Conservation (phyloP, 2,888 invertebrate species). For the Sarcophaga variegata region DNA sequence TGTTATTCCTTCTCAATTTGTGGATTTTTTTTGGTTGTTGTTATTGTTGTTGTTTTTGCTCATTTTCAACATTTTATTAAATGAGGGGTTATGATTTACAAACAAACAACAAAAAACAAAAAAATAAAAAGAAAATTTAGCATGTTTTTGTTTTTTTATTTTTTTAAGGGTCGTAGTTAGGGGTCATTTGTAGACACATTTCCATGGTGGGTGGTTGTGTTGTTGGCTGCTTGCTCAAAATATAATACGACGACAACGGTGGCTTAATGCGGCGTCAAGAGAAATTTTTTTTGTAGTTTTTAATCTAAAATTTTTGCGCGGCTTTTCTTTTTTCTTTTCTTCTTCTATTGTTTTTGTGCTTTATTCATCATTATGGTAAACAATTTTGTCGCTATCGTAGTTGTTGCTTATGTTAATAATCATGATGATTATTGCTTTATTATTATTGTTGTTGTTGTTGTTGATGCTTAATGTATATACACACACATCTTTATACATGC, state of each 20-base stretch:
- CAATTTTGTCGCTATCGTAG: background rate
- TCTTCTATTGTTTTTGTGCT: slow-evolving; percentile 4
- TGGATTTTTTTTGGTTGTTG: slow-evolving; percentile 26
- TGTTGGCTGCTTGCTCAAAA: background rate
- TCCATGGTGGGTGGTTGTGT: slow-evolving; percentile 39
- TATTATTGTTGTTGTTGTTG: slow-evolving; percentile 7
- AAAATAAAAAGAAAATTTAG: background rate
- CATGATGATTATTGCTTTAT: slow-evolving; percentile 41
- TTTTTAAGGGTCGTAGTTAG: slow-evolving; percentile 54
- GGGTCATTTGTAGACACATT: slow-evolving; percentile 43
- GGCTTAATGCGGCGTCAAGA: background rate
- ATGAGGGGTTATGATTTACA: slow-evolving; percentile 44
- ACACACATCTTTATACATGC: background rate
- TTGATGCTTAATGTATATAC: background rate
- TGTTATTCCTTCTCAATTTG: background rate
- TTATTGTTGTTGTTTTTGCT: slow-evolving; percentile 6
- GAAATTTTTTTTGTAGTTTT: background rate
- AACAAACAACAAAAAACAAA: slow-evolving; percentile 42
- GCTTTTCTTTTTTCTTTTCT: slow-evolving; percentile 25
- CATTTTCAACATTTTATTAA: slow-evolving; percentile 34
- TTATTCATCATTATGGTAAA: slow-evolving; percentile 24
- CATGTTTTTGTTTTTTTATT: background rate
- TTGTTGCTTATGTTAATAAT: background rate
- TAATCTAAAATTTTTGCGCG: slow-evolving; percentile 46
- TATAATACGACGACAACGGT: slow-evolving; percentile 16